Conservation (phyloP, 2,888 invertebrate species). For the Xylophagus ater region DNA sequence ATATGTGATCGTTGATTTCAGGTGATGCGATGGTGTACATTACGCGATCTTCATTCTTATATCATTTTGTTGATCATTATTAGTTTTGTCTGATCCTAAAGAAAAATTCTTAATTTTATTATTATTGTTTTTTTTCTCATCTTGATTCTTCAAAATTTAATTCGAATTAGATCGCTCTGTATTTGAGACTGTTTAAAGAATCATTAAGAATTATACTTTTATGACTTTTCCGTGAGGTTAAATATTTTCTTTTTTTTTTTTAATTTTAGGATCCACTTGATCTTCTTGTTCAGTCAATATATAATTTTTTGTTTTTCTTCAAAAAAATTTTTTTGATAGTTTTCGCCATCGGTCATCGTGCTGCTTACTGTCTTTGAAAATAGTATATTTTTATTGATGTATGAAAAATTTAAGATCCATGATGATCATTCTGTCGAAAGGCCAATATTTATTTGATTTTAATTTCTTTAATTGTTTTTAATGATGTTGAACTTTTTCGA, state of each 20-base stretch:
- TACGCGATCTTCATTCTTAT: neutral
- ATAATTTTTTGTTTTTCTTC: neutral
- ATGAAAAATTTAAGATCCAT: neutral
- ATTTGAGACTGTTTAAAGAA: slow-evolving; percentile 10
- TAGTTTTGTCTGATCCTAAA: neutral
- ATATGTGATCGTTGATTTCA: too few species aligned
- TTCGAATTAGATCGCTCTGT: slow-evolving; percentile 11
- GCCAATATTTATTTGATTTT: slow-evolving; percentile 13
- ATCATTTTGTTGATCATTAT: neutral
- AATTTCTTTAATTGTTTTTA: slow-evolving; percentile 13
- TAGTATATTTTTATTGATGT: neutral
- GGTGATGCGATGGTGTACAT: neutral
- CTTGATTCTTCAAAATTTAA: slow-evolving; percentile 9
- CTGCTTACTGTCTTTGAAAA: neutral
- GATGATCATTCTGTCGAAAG: neutral
- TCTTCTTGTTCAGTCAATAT: neutral
- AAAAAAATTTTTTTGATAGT: neutral
- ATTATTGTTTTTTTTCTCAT: slow-evolving; percentile 2
- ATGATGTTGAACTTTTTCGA: slow-evolving; percentile 7
- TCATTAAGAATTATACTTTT: slow-evolving; percentile 8
- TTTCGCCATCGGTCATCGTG: neutral
- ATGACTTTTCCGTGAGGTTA: neutral
- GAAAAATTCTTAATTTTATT: neutral
- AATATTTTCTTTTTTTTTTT: too few species aligned
- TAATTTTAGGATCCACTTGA: too few species aligned